These are phyloP conservation scores for Benthosema pterotum DNA, from an alignment of 2,797 vertebrate species.

Conservation along the genomic window DNA sequence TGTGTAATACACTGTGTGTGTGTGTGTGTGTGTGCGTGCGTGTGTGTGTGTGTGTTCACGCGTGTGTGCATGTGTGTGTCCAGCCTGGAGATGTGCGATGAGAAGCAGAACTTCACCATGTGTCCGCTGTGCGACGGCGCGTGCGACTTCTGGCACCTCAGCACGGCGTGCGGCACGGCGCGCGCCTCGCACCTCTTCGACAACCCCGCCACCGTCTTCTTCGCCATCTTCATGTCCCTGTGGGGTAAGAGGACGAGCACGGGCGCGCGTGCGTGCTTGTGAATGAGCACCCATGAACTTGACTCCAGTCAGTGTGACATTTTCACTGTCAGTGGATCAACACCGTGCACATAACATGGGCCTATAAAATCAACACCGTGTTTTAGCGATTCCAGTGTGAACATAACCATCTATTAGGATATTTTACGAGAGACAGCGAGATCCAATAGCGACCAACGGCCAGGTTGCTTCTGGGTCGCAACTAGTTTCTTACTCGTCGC, in stretches of 20 bases:
- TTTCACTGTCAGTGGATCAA: too few relatives aligned
- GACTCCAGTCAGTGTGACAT: too few relatives aligned
- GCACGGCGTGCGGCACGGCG: slow-evolving; percentile 90
- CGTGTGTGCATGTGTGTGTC: slow-evolving; percentile 29
- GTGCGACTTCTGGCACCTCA: slow-evolving; percentile 96
- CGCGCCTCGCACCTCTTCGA: slow-evolving; percentile 96
- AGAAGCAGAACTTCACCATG: slow-evolving; percentile 92
- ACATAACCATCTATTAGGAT: too few relatives aligned
- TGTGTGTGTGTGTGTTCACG: slow-evolving; percentile 21
- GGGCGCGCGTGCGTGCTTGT: too few relatives aligned
- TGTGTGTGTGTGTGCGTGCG: slow-evolving; percentile 21
- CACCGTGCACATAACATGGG: too few relatives aligned
- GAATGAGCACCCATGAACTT: too few relatives aligned
- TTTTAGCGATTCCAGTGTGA: too few relatives aligned
- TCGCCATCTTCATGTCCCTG: slow-evolving; percentile 97
- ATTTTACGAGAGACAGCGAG: too few relatives aligned
- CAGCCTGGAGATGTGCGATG: slow-evolving; percentile 96
- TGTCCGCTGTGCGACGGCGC: slow-evolving; percentile 95
- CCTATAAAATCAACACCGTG: too few relatives aligned
- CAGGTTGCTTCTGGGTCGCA: too few relatives aligned
- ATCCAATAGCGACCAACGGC: too few relatives aligned
- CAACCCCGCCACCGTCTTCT: slow-evolving; percentile 96
- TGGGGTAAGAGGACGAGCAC: slow-evolving; percentile 90
- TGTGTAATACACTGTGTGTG: slow-evolving; percentile 7
- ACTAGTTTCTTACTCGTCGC: too few relatives aligned